These are phyloP conservation scores for Gorsachius magnificus DNA, from an alignment of 2,797 vertebrate species.

Conservation along the genomic window DNA sequence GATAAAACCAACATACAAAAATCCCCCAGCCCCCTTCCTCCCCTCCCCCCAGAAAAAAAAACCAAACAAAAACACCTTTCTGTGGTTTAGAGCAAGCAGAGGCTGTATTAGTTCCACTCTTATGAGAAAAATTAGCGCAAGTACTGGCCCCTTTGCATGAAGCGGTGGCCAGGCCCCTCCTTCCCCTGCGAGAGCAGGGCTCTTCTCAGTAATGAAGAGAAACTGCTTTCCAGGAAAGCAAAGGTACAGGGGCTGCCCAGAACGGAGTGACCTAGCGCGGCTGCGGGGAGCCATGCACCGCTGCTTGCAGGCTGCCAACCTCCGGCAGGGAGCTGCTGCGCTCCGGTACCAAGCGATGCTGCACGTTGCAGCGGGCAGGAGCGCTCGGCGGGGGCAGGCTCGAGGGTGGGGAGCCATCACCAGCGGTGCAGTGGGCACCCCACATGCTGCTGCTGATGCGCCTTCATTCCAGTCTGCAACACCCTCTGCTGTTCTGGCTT, in stretches of 20 bases:
- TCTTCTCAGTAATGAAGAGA: constrained; percentile 41
- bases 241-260: neutral
- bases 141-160: neutral
- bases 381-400: neutral
- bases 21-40: neutral
- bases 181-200: neutral
- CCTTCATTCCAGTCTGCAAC: neutral
- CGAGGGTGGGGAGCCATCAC: neutral
- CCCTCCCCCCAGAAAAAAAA: neutral
- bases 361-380: neutral
- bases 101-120: neutral
- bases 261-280: neutral
- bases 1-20: neutral
- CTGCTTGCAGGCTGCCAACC: neutral
- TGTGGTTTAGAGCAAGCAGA: neutral
- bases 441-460: fast-evolving
- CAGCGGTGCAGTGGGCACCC: neutral
- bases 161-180: constrained; percentile 1
- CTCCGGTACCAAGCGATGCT: fast-evolving
- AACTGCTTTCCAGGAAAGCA: constrained; percentile 64
- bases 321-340: neutral
- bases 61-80: neutral
- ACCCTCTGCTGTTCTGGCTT: neutral
- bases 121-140: constrained; percentile 10
- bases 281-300: neutral